Percentiles rank a stretch among this genome's conserved stretches.
phyloP scores from a whole-genome alignment of 2,888 invertebrate species.

The Malachius bipustulatus region DNA sequence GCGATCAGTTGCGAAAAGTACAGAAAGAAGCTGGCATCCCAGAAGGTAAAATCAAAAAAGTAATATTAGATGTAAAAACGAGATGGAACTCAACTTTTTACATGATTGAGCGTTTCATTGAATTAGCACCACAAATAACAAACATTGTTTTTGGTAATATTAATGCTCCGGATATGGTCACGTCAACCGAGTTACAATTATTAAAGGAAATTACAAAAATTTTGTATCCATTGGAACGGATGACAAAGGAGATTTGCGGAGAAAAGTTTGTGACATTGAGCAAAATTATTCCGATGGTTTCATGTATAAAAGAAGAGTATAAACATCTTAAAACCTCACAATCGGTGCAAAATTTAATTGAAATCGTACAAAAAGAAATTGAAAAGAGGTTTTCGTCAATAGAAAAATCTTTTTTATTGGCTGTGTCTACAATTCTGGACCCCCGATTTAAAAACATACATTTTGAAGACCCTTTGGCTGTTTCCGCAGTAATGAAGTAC shows the following conservation, averaged over 20 bases:
- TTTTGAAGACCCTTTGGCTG: too few relatives aligned
- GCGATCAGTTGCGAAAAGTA: not conserved
- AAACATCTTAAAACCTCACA: too few relatives aligned
- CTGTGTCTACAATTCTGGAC: too few relatives aligned
- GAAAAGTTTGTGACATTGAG: slow-evolving; percentile 23
- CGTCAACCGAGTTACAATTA: slow-evolving; percentile 15
- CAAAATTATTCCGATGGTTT: slow-evolving; percentile 12
- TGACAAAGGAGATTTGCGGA: slow-evolving; percentile 27
- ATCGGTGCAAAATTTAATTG: slow-evolving; percentile 3
- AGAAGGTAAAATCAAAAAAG: slow-evolving; percentile 8
- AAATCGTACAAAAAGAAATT: slow-evolving; percentile 8
- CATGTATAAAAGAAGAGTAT: slow-evolving; percentile 7
- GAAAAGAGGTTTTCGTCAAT: slow-evolving; percentile 10
- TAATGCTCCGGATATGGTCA: slow-evolving; percentile 23
- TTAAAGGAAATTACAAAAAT: slow-evolving; percentile 19
- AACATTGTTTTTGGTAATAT: not conserved
- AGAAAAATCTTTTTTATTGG: slow-evolving; percentile 11
- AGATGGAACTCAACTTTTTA: slow-evolving; percentile 10
- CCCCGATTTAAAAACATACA: too few relatives aligned
- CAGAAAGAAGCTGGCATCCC: slow-evolving; percentile 5
- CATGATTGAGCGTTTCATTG: slow-evolving; percentile 7
- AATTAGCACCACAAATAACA: slow-evolving; percentile 3
- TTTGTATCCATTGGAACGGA: slow-evolving; percentile 24
- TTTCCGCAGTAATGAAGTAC: slow-evolving; percentile 7
- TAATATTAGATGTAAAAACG: slow-evolving; percentile 7